These are phyloP conservation scores for Upupa epops DNA, from an alignment of 2,113 vertebrate species.

Conservation along the genomic window DNA sequence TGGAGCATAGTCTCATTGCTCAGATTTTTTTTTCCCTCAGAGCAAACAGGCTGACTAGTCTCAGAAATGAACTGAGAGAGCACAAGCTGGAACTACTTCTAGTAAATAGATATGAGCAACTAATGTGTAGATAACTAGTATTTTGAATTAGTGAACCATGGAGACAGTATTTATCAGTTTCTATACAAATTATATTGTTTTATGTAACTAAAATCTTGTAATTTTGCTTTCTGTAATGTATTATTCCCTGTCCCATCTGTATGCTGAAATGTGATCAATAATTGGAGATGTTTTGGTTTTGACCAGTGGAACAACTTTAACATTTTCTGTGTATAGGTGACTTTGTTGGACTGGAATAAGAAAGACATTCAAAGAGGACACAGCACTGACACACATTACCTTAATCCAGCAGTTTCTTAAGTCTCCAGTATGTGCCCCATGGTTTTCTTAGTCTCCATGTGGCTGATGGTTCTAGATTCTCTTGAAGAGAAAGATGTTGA, in stretches of 20 bases:
- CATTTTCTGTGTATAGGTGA: conserved; percentile 42
- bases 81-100: conserved; percentile 68
- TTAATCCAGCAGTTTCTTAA: conserved; percentile 29
- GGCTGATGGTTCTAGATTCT: not conserved
- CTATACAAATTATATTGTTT: conserved; percentile 70
- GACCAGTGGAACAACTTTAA: conserved; percentile 65
- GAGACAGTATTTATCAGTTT: conserved; percentile 74
- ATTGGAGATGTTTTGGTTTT: conserved; percentile 63
- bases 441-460: conserved; percentile 38
- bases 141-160: conserved; percentile 73
- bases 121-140: conserved; percentile 74
- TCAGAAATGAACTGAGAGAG: conserved; percentile 65
- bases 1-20: conserved; percentile 12
- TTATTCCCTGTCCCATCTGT: conserved; percentile 63
- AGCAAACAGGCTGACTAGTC: conserved; percentile 46
- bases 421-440: not conserved
- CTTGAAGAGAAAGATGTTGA: not conserved
- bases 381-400: not conserved
- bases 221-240: conserved; percentile 72
- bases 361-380: conserved; percentile 31
- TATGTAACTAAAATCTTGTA: conserved; percentile 73
- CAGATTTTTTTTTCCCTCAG: conserved; percentile 28
- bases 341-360: conserved; percentile 55
- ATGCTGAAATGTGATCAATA: conserved; percentile 53
- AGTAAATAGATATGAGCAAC: conserved; percentile 76